A percentile compares a stretch with the other conserved stretches of the same genome.
Conservation (phyloP, 1,140 invertebrate species). For the Bombus soroeensis region DNA sequence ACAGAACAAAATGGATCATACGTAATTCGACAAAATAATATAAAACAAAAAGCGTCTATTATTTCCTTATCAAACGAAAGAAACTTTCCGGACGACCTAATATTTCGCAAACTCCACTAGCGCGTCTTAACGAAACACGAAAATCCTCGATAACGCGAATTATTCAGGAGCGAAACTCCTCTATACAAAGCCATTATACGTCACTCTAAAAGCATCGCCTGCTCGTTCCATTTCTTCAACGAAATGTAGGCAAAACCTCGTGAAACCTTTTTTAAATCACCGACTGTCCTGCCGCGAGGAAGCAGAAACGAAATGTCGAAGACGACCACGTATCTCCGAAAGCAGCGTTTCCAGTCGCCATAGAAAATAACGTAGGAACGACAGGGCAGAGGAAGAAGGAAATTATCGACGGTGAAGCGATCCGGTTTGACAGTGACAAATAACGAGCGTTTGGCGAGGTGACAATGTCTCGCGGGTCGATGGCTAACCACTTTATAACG, state of each 20-base stretch:
- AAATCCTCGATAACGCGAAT: background rate
- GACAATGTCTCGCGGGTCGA: background rate
- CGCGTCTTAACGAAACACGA: background rate
- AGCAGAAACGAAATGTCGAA: background rate
- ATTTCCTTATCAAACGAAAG: too few relatives aligned
- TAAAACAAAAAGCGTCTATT: too few relatives aligned
- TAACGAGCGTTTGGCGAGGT: background rate
- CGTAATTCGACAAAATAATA: too few relatives aligned
- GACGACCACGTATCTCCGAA: background rate
- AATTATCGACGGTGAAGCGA: background rate
- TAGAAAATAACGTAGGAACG: too few relatives aligned
- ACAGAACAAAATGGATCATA: too few relatives aligned
- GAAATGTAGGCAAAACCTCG: background rate
- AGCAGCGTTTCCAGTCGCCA: accelerated
- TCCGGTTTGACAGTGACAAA: background rate
- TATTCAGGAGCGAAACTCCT: background rate
- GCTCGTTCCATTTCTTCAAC: background rate
- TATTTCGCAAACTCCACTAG: background rate
- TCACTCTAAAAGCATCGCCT: background rate
- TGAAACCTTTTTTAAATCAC: background rate
- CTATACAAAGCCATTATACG: background rate
- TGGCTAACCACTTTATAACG: slow-evolving; percentile 30
- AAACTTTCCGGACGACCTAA: too few relatives aligned
- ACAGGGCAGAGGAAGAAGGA: background rate
- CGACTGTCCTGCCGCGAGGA: accelerated